phyloP scores from a whole-genome alignment of 1,140 invertebrate species.

The Sweltsa coloradensis region DNA sequence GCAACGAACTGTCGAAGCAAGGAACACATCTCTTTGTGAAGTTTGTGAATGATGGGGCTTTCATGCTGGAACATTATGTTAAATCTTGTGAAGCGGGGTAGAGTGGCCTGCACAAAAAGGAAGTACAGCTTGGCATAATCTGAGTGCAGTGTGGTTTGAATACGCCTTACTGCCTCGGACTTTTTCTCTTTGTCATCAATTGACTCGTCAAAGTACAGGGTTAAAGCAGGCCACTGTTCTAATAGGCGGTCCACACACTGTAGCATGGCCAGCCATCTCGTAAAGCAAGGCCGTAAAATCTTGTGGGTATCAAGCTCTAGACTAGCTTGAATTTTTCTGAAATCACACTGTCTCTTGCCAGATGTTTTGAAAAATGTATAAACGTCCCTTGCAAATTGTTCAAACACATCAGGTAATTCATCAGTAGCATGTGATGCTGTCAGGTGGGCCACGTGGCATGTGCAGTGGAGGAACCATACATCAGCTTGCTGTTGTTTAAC shows the following conservation, averaged over 20 bases:
- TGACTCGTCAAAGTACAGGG: constrained; percentile 1
- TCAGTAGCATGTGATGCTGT: constrained; percentile 10
- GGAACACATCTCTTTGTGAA: not conserved
- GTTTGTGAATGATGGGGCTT: not conserved
- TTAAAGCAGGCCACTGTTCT: constrained; percentile 5
- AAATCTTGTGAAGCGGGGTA: not conserved
- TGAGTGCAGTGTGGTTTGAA: not conserved
- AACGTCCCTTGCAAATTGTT: not conserved
- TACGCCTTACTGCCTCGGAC: not conserved
- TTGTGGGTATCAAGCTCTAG: constrained; percentile 2
- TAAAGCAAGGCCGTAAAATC: constrained; percentile 2
- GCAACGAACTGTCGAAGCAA: not conserved
- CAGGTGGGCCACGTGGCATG: constrained; percentile 13
- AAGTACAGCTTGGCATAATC: constrained; percentile 2
- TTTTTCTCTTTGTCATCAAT: not conserved
- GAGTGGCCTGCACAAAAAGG: not conserved
- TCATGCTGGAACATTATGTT: constrained; percentile 2
- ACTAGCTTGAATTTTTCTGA: not conserved
- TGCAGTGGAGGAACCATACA: constrained; percentile 11
- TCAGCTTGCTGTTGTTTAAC: constrained; percentile 2
- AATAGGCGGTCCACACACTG: not conserved
- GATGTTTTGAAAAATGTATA: constrained; percentile 6
- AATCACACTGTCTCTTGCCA: constrained; percentile 2
- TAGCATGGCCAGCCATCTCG: constrained; percentile 4
- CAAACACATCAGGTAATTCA: not conserved